A percentile compares a stretch with the other conserved stretches of the same genome.
These are phyloP conservation scores for Canis aureus DNA, from an alignment of 2,113 vertebrate genomes.

Conservation along the genomic window DNA sequence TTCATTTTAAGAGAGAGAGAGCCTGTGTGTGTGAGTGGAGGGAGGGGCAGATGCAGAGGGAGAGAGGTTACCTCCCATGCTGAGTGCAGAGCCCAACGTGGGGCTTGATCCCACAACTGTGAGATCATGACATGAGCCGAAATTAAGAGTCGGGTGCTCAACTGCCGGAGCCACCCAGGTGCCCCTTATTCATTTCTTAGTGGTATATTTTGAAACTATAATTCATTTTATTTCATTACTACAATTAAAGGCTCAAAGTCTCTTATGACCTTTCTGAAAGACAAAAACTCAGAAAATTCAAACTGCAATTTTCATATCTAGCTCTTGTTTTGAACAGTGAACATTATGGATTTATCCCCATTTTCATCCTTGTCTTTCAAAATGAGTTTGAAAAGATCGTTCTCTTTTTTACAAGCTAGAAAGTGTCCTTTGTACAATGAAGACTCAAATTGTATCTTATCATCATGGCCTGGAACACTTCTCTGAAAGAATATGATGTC, in stretches of 20 bases:
- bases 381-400: conserved; percentile 77
- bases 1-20: neutral
- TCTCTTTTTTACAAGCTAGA: conserved; percentile 85
- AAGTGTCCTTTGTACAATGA: conserved; percentile 85
- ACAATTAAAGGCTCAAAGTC: neutral
- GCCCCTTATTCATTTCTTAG: neutral
- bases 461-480: conserved; percentile 74
- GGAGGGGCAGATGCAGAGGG: neutral
- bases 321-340: conserved; percentile 60
- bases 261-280: conserved; percentile 22
- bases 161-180: neutral
- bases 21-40: neutral
- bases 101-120: neutral
- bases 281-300: neutral
- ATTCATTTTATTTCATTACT: conserved; percentile 49
- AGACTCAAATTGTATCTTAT: conserved; percentile 86
- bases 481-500: conserved; percentile 88
- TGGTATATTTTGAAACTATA: neutral
- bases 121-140: neutral
- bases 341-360: conserved; percentile 82
- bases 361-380: conserved; percentile 77
- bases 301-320: conserved; percentile 44
- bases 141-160: neutral
- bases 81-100: fast-evolving
- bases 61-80: neutral